Conservation (phyloP, 1,140 invertebrate genomes). For the Maniola jurtina region DNA sequence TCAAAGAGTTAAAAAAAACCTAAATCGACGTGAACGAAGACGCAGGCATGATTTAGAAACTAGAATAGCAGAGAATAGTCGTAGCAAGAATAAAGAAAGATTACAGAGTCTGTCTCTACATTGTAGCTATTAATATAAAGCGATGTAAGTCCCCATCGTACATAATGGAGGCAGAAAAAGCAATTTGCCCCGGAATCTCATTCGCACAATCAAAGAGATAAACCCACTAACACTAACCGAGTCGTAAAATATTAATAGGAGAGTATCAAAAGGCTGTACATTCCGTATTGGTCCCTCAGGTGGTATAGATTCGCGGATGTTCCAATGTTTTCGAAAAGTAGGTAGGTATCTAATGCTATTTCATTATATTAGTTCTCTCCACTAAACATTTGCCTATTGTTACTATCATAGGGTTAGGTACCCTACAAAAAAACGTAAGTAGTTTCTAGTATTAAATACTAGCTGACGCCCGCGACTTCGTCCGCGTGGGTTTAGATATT, state of each 20-base stretch:
- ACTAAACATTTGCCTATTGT: too few relatives aligned
- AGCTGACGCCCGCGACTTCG: too few relatives aligned
- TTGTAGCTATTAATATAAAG: background rate
- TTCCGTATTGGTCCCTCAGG: background rate
- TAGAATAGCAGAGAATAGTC: too few relatives aligned
- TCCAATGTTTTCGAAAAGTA: background rate
- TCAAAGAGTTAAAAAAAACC: too few relatives aligned
- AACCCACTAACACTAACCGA: slow-evolving; percentile 3
- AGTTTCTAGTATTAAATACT: too few relatives aligned
- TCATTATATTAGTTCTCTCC: too few relatives aligned
- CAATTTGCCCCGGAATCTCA: background rate
- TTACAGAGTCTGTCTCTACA: background rate
- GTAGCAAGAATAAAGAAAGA: background rate
- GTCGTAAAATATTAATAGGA: slow-evolving; percentile 8
- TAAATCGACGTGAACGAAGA: too few relatives aligned
- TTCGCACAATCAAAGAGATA: slow-evolving; percentile 10
- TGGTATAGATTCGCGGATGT: background rate
- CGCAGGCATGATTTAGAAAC: too few relatives aligned
- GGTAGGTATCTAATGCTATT: too few relatives aligned
- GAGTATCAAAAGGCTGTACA: background rate
- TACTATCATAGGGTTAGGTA: too few relatives aligned
- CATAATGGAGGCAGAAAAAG: background rate
- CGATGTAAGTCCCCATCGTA: background rate
- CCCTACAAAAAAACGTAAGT: too few relatives aligned
- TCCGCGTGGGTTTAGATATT: too few relatives aligned